Percentiles rank a stretch among this genome's conserved stretches.
Evolutionary conservation across 1,140 invertebrate genomes (phyloP).

Genomic region (Cylas formicarius): DNA sequence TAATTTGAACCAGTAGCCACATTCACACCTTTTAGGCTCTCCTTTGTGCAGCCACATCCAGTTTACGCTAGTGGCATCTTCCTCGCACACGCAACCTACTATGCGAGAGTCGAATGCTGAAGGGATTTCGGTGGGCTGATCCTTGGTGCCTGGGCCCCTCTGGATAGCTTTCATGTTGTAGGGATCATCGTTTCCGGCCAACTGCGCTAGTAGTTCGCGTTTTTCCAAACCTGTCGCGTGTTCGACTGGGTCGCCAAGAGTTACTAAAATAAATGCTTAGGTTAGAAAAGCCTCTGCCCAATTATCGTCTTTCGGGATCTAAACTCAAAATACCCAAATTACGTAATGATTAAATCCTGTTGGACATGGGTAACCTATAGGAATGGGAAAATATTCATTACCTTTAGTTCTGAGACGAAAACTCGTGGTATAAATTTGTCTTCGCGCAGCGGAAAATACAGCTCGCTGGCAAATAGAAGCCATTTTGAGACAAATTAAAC

Average conservation of each 20-base stretch:
- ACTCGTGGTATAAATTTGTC: slow-evolving; percentile 44
- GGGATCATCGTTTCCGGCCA: slow-evolving; percentile 85
- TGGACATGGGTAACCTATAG: slow-evolving; percentile 4
- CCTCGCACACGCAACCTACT: slow-evolving; percentile 94
- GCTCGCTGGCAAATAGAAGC: slow-evolving; percentile 50
- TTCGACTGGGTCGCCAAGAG: slow-evolving; percentile 78
- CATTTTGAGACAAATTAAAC: no score
- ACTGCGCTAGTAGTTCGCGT: slow-evolving; percentile 73
- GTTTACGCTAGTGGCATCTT: slow-evolving; percentile 77
- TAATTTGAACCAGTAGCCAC: slow-evolving; percentile 95
- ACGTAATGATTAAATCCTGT: slow-evolving; percentile 26
- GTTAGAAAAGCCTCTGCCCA: not conserved
- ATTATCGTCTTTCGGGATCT: not conserved
- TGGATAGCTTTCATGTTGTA: slow-evolving; percentile 78
- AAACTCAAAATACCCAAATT: slow-evolving; percentile 10
- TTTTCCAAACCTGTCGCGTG: slow-evolving; percentile 90
- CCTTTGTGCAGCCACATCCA: slow-evolving; percentile 94
- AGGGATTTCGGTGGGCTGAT: slow-evolving; percentile 80
- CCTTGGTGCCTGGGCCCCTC: slow-evolving; percentile 73
- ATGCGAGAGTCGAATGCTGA: slow-evolving; percentile 83
- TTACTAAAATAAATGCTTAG: slow-evolving; percentile 39
- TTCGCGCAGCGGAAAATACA: slow-evolving; percentile 45
- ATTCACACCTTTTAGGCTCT: slow-evolving; percentile 83
- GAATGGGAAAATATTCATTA: slow-evolving; percentile 27
- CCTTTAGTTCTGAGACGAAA: slow-evolving; percentile 43